Evolutionary conservation across 2,888 invertebrate species (phyloP).

Genomic region (Torymus tubicola): DNA sequence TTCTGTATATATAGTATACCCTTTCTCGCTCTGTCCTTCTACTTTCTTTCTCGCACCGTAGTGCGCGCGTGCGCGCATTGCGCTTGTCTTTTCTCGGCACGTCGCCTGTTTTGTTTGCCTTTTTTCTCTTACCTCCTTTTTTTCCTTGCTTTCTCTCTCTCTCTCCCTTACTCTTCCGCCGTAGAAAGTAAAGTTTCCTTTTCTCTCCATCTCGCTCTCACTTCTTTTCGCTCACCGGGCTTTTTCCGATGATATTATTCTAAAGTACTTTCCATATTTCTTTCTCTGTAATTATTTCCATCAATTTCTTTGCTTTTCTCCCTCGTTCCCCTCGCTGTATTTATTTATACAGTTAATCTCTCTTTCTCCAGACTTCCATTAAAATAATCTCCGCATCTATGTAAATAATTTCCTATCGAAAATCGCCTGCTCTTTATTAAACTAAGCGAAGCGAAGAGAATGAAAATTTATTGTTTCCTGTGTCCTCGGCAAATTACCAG

Average conservation of each 20-base stretch:
- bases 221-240: not conserved
- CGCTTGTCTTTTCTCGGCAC: conserved; percentile 55
- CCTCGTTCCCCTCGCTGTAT: not conserved
- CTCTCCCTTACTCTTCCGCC: not conserved
- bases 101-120: conserved; percentile 48
- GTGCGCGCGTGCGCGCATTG: conserved; percentile 4
- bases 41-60: not conserved
- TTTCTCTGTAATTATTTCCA: conserved; percentile 25
- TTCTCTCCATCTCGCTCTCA: not conserved
- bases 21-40: conserved; percentile 14
- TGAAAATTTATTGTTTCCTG: too few relatives aligned
- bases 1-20: not conserved
- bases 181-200: conserved; percentile 40
- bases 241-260: conserved; percentile 37
- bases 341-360: not conserved
- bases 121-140: not conserved
- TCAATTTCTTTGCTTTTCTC: conserved; percentile 2
- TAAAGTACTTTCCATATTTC: conserved; percentile 42
- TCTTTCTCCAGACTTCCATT: not conserved
- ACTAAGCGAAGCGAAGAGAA: too few relatives aligned
- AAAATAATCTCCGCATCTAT: too few relatives aligned
- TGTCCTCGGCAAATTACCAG: too few relatives aligned
- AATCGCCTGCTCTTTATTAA: too few relatives aligned
- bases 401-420: too few relatives aligned
- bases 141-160: not conserved